phyloP scores from a whole-genome alignment of 2,797 vertebrate species.

The Halcyon chelicuti region DNA sequence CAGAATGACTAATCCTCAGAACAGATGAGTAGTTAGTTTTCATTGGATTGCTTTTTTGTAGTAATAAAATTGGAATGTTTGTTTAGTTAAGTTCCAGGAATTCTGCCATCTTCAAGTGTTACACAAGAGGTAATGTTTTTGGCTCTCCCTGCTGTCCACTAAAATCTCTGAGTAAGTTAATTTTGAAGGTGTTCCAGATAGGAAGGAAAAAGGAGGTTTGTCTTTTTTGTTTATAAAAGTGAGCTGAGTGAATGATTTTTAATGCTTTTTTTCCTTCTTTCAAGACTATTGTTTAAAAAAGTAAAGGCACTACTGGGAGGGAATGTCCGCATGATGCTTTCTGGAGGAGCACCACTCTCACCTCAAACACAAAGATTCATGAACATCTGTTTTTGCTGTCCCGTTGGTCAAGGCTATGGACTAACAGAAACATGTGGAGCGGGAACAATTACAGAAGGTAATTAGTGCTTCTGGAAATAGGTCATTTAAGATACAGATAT shows the following conservation, averaged over 20 bases:
- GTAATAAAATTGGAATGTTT: neutral
- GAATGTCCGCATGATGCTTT: slow-evolving; percentile 94
- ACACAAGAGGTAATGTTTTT: neutral
- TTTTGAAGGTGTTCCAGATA: neutral
- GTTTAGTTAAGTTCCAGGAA: neutral
- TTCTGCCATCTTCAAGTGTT: neutral
- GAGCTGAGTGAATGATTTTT: neutral
- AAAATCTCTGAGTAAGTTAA: neutral
- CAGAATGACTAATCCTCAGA: neutral
- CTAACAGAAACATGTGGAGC: slow-evolving; percentile 97
- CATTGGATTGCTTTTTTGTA: neutral
- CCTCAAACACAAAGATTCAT: slow-evolving; percentile 95
- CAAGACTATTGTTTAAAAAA: slow-evolving; percentile 91
- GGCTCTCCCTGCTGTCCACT: neutral
- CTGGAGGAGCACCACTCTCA: slow-evolving; percentile 94
- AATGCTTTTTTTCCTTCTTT: neutral
- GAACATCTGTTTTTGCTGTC: slow-evolving; percentile 98
- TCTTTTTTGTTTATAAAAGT: neutral
- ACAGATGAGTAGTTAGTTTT: neutral
- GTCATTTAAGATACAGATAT: neutral
- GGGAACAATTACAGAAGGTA: slow-evolving; percentile 96
- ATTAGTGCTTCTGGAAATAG: neutral
- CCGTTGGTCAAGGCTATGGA: slow-evolving; percentile 96
- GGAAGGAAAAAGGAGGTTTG: neutral
- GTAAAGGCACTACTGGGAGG: slow-evolving; percentile 93